Conservation (phyloP, 2,113 vertebrate genomes). For the Acinonyx jubatus region DNA sequence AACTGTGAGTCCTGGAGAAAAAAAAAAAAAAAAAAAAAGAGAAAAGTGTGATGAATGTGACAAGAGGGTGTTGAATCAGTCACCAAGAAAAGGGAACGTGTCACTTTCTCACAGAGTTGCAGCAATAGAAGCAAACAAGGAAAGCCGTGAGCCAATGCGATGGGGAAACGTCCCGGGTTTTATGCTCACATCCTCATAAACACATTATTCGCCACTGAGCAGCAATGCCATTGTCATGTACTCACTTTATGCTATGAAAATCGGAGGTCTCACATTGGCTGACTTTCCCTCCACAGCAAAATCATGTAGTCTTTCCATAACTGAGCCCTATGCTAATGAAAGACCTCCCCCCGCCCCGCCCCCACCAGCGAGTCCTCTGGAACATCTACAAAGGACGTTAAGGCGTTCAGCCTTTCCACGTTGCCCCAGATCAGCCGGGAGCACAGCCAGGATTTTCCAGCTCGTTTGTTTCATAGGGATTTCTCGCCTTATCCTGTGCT, state of each 20-base stretch:
- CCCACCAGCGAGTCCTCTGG: background rate
- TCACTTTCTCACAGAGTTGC: background rate
- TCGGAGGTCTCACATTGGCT: background rate
- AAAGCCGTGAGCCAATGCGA: background rate
- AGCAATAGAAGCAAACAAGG: background rate
- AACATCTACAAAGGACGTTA: background rate
- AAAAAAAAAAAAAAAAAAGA: background rate
- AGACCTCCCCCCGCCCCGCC: background rate
- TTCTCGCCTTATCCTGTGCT: background rate
- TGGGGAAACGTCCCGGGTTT: background rate
- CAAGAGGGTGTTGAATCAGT: background rate
- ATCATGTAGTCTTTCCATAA: background rate
- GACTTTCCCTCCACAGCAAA: background rate
- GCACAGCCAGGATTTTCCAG: fast-evolving
- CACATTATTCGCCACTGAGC: background rate
- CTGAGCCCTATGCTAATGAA: background rate
- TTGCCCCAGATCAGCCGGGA: background rate
- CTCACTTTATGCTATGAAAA: background rate
- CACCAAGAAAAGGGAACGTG: background rate
- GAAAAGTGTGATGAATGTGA: background rate
- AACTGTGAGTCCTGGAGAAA: background rate
- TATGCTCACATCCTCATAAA: too few relatives aligned
- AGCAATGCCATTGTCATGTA: background rate
- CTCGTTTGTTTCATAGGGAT: background rate
- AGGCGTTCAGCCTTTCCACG: background rate